Evolutionary conservation across 2,797 vertebrate genomes (phyloP).

Genomic region (Acipenser transmontanus): DNA sequence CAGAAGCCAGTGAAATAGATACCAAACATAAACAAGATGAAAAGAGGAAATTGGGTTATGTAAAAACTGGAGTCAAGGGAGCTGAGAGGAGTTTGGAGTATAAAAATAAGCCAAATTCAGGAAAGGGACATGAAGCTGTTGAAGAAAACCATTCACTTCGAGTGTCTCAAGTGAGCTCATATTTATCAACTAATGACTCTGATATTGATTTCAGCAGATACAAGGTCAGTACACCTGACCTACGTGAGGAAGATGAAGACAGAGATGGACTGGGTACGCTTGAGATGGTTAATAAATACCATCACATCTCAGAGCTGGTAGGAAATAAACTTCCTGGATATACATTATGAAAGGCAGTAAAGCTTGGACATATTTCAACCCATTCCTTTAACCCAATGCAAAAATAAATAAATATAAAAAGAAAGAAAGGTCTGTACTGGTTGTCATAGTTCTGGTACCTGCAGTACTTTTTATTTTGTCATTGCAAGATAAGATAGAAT

Average conservation of each 20-base stretch:
- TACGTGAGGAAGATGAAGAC: slow-evolving; percentile 42
- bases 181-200: slow-evolving; percentile 32
- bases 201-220: slow-evolving; percentile 38
- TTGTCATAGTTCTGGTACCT: no score
- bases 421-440: no score
- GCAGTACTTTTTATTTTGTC: no score
- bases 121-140: slow-evolving; percentile 29
- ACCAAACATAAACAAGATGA: slow-evolving; percentile 24
- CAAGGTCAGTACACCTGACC: slow-evolving; percentile 39
- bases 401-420: no score
- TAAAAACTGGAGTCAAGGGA: slow-evolving; percentile 22
- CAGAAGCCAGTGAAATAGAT: slow-evolving; percentile 30
- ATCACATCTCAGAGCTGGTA: slow-evolving; percentile 76
- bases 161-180: slow-evolving; percentile 48
- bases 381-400: no score
- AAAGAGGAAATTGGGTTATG: slow-evolving; percentile 4
- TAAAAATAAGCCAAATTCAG: slow-evolving; percentile 26
- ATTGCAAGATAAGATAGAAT: no score
- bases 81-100: slow-evolving; percentile 12
- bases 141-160: slow-evolving; percentile 37
- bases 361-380: neutral
- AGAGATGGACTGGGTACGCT: slow-evolving; percentile 56
- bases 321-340: slow-evolving; percentile 80
- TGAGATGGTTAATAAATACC: slow-evolving; percentile 57
- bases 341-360: slow-evolving; percentile 61